These are phyloP conservation scores for Coranthus polyacanthus DNA, from an alignment of 2,797 vertebrate species.

Conservation along the genomic window DNA sequence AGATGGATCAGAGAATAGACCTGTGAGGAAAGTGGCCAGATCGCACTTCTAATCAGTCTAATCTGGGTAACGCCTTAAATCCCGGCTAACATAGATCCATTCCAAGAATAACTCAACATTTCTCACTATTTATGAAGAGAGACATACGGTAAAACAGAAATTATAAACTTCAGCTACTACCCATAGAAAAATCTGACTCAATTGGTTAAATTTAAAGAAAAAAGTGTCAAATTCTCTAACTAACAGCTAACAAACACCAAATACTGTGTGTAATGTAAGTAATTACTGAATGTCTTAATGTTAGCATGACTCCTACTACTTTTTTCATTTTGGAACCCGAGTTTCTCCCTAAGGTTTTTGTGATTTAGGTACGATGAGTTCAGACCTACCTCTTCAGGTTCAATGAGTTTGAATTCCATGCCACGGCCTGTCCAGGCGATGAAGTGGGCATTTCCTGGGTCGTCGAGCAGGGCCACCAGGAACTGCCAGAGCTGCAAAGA, in stretches of 20 bases:
- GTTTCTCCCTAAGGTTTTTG: neutral
- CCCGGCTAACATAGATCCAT: constrained; percentile 20
- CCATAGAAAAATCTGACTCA: too few species aligned
- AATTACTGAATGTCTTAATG: neutral
- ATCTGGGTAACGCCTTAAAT: constrained; percentile 41
- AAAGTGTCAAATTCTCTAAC: too few species aligned
- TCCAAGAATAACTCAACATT: constrained; percentile 21
- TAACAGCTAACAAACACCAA: too few species aligned
- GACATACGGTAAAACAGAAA: too few species aligned
- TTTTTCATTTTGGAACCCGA: too few species aligned
- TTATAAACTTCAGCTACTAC: too few species aligned
- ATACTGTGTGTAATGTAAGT: too few species aligned
- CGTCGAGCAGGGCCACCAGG: constrained; percentile 94
- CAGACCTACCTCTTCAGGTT: constrained; percentile 93
- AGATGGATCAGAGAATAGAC: constrained; percentile 56
- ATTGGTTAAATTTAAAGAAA: too few species aligned
- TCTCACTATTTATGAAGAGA: constrained; percentile 13
- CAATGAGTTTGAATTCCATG: constrained; percentile 99
- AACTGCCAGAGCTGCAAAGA: constrained; percentile 99
- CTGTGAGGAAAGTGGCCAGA: constrained; percentile 57
- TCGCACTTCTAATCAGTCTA: constrained; percentile 51
- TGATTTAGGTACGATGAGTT: neutral
- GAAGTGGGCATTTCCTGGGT: constrained; percentile 94
- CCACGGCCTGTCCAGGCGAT: constrained; percentile 98
- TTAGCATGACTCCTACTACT: neutral